Evolutionary conservation across 2,888 invertebrate genomes (phyloP), one percentile per base, ranked within the genome.

Genomic region (Erebia aethiops): DNA sequence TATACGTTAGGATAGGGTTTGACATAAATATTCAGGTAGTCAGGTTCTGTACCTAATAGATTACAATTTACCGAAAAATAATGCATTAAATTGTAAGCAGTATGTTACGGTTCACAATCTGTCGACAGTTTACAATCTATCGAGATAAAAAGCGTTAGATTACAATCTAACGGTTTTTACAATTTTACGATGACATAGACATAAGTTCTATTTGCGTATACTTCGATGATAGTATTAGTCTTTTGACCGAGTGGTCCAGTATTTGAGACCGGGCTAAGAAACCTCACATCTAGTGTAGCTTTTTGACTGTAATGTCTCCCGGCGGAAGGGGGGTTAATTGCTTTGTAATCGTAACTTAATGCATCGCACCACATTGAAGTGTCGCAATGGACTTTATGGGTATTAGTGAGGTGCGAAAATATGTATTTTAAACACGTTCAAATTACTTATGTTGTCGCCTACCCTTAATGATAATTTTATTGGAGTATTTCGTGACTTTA

Each of bases 341-440:
- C 72, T 75, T 63, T 67, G 73, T 76, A 72, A 75, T 78, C 70
- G 73, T 76, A 77, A 76, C 76, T 75, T 75, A 79, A 70, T 71
- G 74, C 70, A 67, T 70, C 70, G 63, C 70, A 57, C 60, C 67
- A 62, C 72, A 54, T 67, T 16, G 13, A 18, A 41, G 58, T 46
- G n/a, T 46, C 26, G 57, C 63, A 56, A 54, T 71, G 62, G 51
- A 62, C 68, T 65, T 69, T 71, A 51, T 57, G 26, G 62, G 51
- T 69, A 46, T 18, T 10, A 14, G 21, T 35, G 21, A 64, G 43
- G 62, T 35, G 11, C 26, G 51, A 64, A 61, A 58, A 35, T 60
- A 51, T 63, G 52, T n/a, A 68, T 57, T 62, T 49, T 7, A 46
- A 56, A 18, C 26, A 18, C 21, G 35, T 56, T 46, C 10, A 16